Evolutionary conservation across 2,888 invertebrate species (phyloP).

Genomic region (Leuctra nigra): DNA sequence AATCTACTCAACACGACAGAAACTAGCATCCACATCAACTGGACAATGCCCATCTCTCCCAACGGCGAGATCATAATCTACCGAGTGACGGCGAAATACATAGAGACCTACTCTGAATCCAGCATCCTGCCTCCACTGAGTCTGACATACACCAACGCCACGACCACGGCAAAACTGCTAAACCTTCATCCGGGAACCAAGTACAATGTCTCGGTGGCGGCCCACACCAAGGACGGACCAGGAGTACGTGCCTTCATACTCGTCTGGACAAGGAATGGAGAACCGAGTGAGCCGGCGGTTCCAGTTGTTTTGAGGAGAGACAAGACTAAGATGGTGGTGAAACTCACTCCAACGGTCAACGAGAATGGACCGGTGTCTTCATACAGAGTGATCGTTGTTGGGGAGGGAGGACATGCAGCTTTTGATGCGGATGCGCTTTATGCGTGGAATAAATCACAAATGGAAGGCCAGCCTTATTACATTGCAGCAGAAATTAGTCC

Average conservation of each 20-base stretch:
- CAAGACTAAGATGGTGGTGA: slow-evolving; percentile 57
- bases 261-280: slow-evolving; percentile 56
- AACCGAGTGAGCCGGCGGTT: slow-evolving; percentile 57
- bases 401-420: slow-evolving; percentile 49
- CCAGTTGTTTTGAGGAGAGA: slow-evolving; percentile 57
- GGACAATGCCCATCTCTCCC: slow-evolving; percentile 43
- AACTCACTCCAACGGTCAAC: slow-evolving; percentile 60
- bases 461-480: slow-evolving; percentile 68
- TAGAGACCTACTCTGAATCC: slow-evolving; percentile 35
- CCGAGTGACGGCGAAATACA: slow-evolving; percentile 38
- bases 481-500: slow-evolving; percentile 73
- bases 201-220: slow-evolving; percentile 67
- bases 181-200: slow-evolving; percentile 63
- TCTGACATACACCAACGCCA: slow-evolving; percentile 35
- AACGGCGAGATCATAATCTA: slow-evolving; percentile 45
- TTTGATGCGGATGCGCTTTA: slow-evolving; percentile 54
- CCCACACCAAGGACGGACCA: slow-evolving; percentile 51
- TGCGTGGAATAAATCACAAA: slow-evolving; percentile 58
- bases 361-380: slow-evolving; percentile 71
- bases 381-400: slow-evolving; percentile 68
- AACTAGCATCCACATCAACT: slow-evolving; percentile 47
- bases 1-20: slow-evolving; percentile 53
- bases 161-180: slow-evolving; percentile 38
- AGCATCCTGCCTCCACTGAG: slow-evolving; percentile 33
- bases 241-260: slow-evolving; percentile 51